A percentile compares a stretch with the other conserved stretches of the same genome.
Evolutionary conservation across 2,888 invertebrate genomes (phyloP).

Genomic region (Oegoconia quadripuncta): DNA sequence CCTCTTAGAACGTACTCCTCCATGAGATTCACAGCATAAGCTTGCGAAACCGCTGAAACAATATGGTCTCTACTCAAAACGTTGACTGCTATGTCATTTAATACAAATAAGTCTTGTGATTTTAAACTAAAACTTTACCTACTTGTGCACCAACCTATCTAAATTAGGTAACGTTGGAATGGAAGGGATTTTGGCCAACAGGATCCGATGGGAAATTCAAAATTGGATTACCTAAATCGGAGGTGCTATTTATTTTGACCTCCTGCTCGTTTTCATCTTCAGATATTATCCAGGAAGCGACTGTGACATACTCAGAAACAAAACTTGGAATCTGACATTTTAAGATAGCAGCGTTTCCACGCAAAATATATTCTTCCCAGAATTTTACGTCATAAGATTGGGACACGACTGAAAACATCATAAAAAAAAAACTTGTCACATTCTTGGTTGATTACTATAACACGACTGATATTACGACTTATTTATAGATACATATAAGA

Average conservation of each 20-base stretch:
- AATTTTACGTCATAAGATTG: constrained; percentile 94
- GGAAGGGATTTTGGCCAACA: no score
- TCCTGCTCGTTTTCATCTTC: constrained; percentile 78
- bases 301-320: constrained; percentile 93
- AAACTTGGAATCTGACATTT: constrained; percentile 97
- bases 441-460: not conserved
- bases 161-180: no score
- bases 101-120: no score
- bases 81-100: no score
- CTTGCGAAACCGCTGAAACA: constrained; percentile 93
- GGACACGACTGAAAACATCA: constrained; percentile 87
- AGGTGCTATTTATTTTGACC: constrained; percentile 53
- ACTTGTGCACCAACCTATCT: no score
- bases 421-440: constrained; percentile 7
- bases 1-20: constrained; percentile 94
- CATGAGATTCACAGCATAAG: constrained; percentile 94
- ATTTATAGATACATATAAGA: not conserved
- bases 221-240: constrained; percentile 52
- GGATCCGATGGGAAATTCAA: no score
- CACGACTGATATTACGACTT: not conserved
- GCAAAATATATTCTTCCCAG: constrained; percentile 94
- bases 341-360: constrained; percentile 93
- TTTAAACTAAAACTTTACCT: no score
- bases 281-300: constrained; percentile 92
- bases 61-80: constrained; percentile 28